A percentile compares a stretch with the other conserved stretches of the same genome.
These are phyloP conservation scores for Drosophila picticornis DNA, from an alignment of 2,888 invertebrate genomes.

Conservation along the genomic window DNA sequence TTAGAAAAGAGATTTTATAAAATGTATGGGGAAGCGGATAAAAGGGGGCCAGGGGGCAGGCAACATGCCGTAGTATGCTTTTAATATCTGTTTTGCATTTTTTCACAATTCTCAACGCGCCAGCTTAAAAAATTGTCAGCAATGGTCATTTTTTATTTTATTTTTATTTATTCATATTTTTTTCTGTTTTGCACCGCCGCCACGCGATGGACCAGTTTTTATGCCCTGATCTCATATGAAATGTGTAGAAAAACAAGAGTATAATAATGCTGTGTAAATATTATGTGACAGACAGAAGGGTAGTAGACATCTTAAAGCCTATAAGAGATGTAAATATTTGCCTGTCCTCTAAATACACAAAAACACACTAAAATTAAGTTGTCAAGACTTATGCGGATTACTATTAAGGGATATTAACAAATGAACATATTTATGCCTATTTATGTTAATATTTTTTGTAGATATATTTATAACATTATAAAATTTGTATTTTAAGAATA, in stretches of 20 bases:
- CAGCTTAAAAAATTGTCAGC: conserved; percentile 76
- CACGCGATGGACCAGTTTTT: conserved; percentile 32
- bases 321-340: conserved; percentile 1
- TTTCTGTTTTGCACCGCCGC: background rate
- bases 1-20: conserved; percentile 42
- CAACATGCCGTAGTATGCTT: conserved; percentile 54
- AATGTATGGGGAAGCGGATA: background rate
- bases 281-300: conserved; percentile 19
- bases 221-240: conserved; percentile 55
- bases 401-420: no score
- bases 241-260: conserved; percentile 17
- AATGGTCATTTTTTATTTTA: conserved; percentile 47
- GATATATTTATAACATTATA: background rate
- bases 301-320: conserved; percentile 3
- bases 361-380: background rate
- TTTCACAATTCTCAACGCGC: conserved; percentile 62
- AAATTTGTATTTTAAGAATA: background rate
- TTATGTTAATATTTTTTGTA: background rate
- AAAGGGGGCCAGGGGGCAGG: background rate
- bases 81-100: conserved; percentile 78
- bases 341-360: background rate
- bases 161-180: conserved; percentile 6
- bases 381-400: no score
- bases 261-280: conserved; percentile 34
- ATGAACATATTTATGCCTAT: no score